phyloP scores from a whole-genome alignment of 2,888 invertebrate genomes.

The Steinernema scapterisci region DNA sequence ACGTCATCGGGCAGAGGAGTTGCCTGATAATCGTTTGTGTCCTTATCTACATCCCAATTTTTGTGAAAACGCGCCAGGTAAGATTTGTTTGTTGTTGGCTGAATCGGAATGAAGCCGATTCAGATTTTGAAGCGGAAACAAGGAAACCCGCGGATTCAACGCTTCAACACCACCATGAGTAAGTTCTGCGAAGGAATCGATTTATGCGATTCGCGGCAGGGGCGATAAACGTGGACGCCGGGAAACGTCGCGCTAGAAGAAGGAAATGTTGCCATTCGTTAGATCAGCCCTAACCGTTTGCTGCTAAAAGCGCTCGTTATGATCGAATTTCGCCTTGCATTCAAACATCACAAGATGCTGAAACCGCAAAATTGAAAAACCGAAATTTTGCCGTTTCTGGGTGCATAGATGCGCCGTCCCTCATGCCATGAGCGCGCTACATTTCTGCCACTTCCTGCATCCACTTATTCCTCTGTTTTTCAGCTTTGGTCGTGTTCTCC shows the following conservation, averaged over 20 bases:
- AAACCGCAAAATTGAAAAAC: too few species aligned
- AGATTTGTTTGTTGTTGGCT: too few species aligned
- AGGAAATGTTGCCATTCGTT: too few species aligned
- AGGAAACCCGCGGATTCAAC: neutral
- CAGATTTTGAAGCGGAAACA: slow-evolving; percentile 21
- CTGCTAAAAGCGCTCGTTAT: too few species aligned
- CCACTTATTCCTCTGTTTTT: neutral
- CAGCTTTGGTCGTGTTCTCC: slow-evolving; percentile 9
- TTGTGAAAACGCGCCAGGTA: slow-evolving; percentile 10
- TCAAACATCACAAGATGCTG: too few species aligned
- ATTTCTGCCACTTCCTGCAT: too few species aligned
- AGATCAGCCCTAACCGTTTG: too few species aligned
- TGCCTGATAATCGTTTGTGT: slow-evolving; percentile 2
- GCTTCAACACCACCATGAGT: slow-evolving; percentile 22
- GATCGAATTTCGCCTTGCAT: too few species aligned
- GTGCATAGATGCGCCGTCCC: neutral
- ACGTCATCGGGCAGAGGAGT: slow-evolving; percentile 13
- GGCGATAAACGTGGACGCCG: too few species aligned
- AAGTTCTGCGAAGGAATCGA: neutral
- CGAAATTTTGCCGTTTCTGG: neutral
- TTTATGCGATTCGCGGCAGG: too few species aligned
- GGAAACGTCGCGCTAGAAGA: too few species aligned
- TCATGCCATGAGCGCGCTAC: neutral
- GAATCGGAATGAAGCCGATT: too few species aligned
- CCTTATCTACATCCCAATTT: slow-evolving; percentile 12